Base-by-base conservation (phyloP, 1,140 invertebrate genomes). In the Asbolus verrucosus region DNA sequence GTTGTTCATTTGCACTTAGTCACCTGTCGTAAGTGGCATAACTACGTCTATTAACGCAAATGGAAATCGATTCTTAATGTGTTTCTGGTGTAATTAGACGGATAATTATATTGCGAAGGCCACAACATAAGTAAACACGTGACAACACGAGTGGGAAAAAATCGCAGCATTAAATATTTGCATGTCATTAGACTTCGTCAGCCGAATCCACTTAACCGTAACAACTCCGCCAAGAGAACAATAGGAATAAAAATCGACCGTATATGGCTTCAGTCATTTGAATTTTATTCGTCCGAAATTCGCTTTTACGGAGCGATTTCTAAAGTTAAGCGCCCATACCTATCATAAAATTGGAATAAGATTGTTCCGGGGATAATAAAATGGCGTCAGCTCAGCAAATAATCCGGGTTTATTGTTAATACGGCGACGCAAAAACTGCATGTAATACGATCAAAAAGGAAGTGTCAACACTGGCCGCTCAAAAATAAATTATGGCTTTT, bases 31-130 rank as follows among this genome's bases (percentile, higher is more conserved):
- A 36, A 36, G 33, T 36, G 33, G 5, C 33, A 36, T 36, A 36
- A 36, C 33, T 36, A n/a, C 6, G 6, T 36, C 33, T 16, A 43
- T 54, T 54, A 54, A 36, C 18, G 46, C 21, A 13, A 54, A 54
- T 27, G 8, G 11, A 54, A 54, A 54, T 54, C 46, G 46, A 54
- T 54, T 54, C 46, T 24, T 54, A 54, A 54, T 54, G 46, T 54
- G 46, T 54, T 54, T 54, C 21, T 11, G 27, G 21, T 54, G 46
- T 54, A 54, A 54, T 54, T 54, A 30, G 46, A 27, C 46, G 18
- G 21, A 21, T 24, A 27, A 54, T 54, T 24, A 54, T 54, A 11
- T 30, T 54, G 27, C 46, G 21, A 54, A 54, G 46, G 46, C 19
- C 46, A 19, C 8, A 14, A 36, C 33, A 36, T 36, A 36, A 36